Evolutionary conservation across 2,888 invertebrate species (phyloP).

Genomic region (Drosophila barbarae): DNA sequence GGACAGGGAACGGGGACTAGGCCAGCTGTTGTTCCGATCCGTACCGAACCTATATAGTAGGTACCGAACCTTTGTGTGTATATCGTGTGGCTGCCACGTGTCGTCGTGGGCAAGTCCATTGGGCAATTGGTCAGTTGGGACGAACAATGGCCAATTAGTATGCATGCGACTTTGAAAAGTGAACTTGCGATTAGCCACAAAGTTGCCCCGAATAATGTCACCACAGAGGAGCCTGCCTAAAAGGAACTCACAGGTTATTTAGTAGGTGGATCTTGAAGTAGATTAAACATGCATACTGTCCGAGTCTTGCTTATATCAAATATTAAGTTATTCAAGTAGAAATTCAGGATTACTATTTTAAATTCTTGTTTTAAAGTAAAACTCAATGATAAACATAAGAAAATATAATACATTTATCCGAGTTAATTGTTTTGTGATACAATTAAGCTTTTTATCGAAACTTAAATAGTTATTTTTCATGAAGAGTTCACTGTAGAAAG

Average conservation of each 20-base stretch:
- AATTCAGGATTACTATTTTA: too few species aligned
- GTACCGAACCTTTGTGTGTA: constrained; percentile 5
- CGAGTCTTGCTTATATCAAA: too few species aligned
- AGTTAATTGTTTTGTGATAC: too few species aligned
- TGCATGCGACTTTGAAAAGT: constrained; percentile 58
- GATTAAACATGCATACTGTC: background rate
- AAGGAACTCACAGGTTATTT: background rate
- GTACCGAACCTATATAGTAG: constrained; percentile 2
- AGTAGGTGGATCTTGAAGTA: background rate
- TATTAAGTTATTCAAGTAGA: too few species aligned
- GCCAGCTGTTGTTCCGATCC: constrained; percentile 55
- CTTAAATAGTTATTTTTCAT: too few species aligned
- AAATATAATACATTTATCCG: too few species aligned
- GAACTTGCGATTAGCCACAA: constrained; percentile 63
- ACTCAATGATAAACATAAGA: too few species aligned
- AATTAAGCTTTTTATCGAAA: too few species aligned
- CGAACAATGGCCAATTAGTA: constrained; percentile 45
- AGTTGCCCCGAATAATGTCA: constrained; percentile 13
- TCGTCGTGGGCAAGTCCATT: constrained; percentile 59
- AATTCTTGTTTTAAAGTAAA: too few species aligned
- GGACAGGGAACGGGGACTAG: constrained; percentile 17
- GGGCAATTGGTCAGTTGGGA: constrained; percentile 35
- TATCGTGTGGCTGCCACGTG: constrained; percentile 72
- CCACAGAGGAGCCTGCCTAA: background rate
- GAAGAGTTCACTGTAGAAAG: background rate